Conservation (phyloP, 2,888 invertebrate genomes). For the Dryococelus australis region DNA sequence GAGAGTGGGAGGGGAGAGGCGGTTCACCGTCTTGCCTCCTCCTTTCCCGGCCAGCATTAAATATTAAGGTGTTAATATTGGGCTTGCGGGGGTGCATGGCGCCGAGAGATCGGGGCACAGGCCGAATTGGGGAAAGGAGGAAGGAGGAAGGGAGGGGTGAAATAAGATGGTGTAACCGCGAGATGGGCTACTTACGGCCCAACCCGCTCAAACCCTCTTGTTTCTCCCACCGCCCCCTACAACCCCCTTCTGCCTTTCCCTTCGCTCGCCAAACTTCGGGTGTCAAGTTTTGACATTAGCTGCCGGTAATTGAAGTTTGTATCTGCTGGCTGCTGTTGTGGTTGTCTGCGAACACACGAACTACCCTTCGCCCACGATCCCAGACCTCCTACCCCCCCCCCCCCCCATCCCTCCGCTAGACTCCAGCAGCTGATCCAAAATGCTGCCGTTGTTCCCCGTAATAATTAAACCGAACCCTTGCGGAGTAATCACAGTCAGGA, state of each 20-base stretch:
- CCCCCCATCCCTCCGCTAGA: background rate
- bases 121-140: slow-evolving; percentile 23
- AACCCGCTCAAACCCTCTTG: background rate
- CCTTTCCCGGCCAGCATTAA: slow-evolving; percentile 42
- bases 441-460: background rate
- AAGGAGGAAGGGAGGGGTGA: background rate
- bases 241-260: background rate
- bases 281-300: slow-evolving; percentile 30
- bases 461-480: background rate
- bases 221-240: background rate
- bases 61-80: slow-evolving; percentile 46
- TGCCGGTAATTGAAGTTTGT: slow-evolving; percentile 30
- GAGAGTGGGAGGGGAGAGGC: background rate
- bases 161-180: slow-evolving; percentile 32
- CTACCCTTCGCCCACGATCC: background rate
- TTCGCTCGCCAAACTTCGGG: slow-evolving; percentile 13
- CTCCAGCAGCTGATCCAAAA: background rate
- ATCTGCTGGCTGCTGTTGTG: slow-evolving; percentile 16
- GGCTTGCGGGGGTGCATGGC: slow-evolving; percentile 36
- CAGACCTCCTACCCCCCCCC: no score
- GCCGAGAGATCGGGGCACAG: background rate
- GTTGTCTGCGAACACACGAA: background rate
- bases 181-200: slow-evolving; percentile 27
- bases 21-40: slow-evolving; percentile 17
- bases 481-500: background rate